Evolutionary conservation across 1,140 invertebrate genomes (phyloP).

Genomic region (Alviniconcha marisindica): DNA sequence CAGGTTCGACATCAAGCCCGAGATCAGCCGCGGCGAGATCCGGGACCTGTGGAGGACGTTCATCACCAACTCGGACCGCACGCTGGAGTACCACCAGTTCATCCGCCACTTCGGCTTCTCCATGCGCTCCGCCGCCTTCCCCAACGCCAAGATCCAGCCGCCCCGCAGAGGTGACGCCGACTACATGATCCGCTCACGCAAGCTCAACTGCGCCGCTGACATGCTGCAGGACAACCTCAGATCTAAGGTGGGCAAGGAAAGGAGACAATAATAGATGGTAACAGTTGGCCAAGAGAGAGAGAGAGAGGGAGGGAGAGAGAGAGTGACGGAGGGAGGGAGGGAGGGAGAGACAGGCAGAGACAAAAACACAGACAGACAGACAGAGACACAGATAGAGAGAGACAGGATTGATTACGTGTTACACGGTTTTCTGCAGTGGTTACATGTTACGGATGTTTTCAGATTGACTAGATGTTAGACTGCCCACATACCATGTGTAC

Average conservation of each 20-base stretch:
- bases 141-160: conserved; percentile 75
- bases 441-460: too few species aligned
- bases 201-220: conserved; percentile 73
- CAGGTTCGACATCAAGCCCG: conserved; percentile 72
- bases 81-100: conserved; percentile 74
- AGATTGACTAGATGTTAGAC: too few species aligned
- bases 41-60: conserved; percentile 74
- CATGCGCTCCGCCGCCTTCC: conserved; percentile 70
- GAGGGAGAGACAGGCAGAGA: background rate
- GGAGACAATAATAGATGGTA: too few species aligned
- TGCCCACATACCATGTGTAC: too few species aligned
- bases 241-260: conserved; percentile 67
- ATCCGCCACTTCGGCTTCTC: conserved; percentile 75
- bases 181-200: conserved; percentile 74
- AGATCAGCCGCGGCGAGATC: conserved; percentile 74
- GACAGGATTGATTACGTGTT: background rate
- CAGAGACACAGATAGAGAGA: background rate
- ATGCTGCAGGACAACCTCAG: conserved; percentile 74
- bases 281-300: background rate
- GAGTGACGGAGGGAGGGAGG: background rate
- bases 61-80: conserved; percentile 74
- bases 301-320: background rate
- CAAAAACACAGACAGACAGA: background rate
- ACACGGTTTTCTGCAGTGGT: too few species aligned
- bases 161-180: conserved; percentile 73